Percentiles rank a stretch among this genome's conserved stretches.
These are phyloP conservation scores for Macaria liturata DNA, from an alignment of 2,888 invertebrate species.

Conservation along the genomic window DNA sequence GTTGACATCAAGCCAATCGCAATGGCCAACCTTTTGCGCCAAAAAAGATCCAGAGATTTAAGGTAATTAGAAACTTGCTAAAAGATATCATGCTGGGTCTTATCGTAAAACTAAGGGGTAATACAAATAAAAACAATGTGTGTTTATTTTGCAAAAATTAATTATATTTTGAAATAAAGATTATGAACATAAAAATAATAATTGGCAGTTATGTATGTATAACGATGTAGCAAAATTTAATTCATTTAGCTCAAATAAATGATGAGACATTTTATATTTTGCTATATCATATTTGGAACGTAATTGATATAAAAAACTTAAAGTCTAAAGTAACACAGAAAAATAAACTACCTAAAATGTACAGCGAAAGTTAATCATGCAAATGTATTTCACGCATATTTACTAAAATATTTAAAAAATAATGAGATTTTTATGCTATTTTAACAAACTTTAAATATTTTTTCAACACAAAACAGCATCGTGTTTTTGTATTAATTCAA, in stretches of 20 bases:
- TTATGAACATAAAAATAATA: slow-evolving; percentile 64
- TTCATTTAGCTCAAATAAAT: slow-evolving; percentile 10
- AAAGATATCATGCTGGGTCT: no score
- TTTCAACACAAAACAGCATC: no score
- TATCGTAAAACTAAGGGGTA: no score
- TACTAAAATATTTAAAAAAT: slow-evolving; percentile 31
- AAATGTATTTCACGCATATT: slow-evolving; percentile 57
- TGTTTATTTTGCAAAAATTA: slow-evolving; percentile 29
- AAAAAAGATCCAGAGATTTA: no score
- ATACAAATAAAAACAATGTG: no score
- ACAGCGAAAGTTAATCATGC: slow-evolving; percentile 68
- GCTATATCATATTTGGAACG: slow-evolving; percentile 32
- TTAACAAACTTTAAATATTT: no score
- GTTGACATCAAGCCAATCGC: no score
- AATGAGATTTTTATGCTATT: slow-evolving; percentile 14
- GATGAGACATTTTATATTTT: slow-evolving; percentile 7
- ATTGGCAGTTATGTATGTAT: slow-evolving; percentile 59
- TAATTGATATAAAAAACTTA: neutral
- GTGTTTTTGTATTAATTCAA: slow-evolving; percentile 39
- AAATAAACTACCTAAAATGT: slow-evolving; percentile 67
- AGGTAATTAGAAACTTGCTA: no score
- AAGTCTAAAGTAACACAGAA: neutral
- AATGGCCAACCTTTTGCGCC: no score
- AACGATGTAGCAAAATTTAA: slow-evolving; percentile 32
- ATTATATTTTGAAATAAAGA: slow-evolving; percentile 49